These are phyloP conservation scores for Basileuterus tristriatus DNA, from an alignment of 2,797 vertebrate species.

Conservation along the genomic window DNA sequence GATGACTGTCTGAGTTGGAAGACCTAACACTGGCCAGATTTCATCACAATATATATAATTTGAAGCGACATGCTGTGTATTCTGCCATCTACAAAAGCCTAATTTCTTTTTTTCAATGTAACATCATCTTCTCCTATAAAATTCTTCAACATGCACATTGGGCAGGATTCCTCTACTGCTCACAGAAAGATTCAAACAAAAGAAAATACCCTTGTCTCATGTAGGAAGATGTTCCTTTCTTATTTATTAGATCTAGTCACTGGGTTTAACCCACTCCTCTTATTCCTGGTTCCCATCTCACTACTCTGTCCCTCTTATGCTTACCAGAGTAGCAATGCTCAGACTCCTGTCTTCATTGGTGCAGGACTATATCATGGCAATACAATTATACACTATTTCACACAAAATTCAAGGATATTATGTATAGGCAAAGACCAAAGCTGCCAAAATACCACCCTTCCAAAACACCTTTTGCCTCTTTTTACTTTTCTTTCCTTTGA, in stretches of 20 bases:
- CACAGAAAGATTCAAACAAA: not conserved
- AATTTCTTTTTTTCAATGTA: not conserved
- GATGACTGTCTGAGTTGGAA: not conserved
- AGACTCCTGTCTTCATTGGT: not conserved
- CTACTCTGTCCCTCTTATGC: not conserved
- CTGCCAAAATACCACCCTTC: not conserved
- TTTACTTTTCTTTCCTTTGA: not conserved
- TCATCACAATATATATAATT: not conserved
- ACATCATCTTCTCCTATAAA: not conserved
- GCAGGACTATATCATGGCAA: not conserved
- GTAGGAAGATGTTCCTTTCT: not conserved
- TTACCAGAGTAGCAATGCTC: not conserved
- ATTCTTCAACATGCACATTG: not conserved
- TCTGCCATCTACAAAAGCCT: not conserved
- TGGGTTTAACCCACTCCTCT: not conserved
- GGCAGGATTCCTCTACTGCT: not conserved
- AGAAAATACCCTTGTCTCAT: not conserved
- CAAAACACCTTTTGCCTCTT: not conserved
- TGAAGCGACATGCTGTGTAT: not conserved
- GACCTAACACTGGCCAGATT: conserved; percentile 1
- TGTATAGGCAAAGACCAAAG: not conserved
- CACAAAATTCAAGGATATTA: not conserved
- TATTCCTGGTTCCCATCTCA: not conserved
- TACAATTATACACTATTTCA: not conserved
- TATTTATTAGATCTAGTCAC: not conserved